Base-by-base conservation (phyloP, 2,113 vertebrate genomes). In the Forbesichthys agassizii region DNA sequence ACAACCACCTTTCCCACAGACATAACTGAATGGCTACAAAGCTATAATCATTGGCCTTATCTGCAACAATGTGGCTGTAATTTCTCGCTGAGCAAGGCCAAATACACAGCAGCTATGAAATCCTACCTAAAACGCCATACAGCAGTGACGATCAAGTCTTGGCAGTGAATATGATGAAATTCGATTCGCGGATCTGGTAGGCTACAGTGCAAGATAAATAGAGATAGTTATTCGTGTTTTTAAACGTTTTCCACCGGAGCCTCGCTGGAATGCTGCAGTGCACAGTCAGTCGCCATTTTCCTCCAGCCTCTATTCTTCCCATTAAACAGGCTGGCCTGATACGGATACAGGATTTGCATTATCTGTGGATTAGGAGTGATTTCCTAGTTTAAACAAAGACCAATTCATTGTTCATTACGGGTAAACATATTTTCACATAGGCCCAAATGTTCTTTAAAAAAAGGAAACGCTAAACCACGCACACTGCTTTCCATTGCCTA, bases 261-360 rank as follows among this genome's bases (percentile, higher is more conserved):
- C 83, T 83, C 65, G 7, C 64, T 79, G 49, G 82, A 89, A 88
- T 91, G 81, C 95, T 95, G 95, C 94, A 96, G 93, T 95, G 94
- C 95, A 95, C 94, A 93, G 95, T 92, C 36, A 42, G 36, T 42
- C 95, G 96, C 96, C 96, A 97, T 97, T 93, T 97, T 98, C 92
- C 91, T 91, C 85, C 90, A 84, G 86, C 85, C 85, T 87, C 87
- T 84, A 92, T 88, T 81, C 81, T 77, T 81, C 75, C 88, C 71
- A 67, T 67, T 78, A 84, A 86, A 85, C 79, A 61, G 70, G 62
- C 33, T 16, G 13, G 64, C 12, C 16, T 56, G n/a, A 10, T 12
- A 58, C 18, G 18, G 11, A 11, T 58, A 18, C 18, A 6, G 9
- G 27, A 61, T 16, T 20, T 27, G 27, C 27, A 27, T 27, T 27